phyloP scores from a whole-genome alignment of 2,797 vertebrate species.

The Scolopax bukidnonensis region DNA sequence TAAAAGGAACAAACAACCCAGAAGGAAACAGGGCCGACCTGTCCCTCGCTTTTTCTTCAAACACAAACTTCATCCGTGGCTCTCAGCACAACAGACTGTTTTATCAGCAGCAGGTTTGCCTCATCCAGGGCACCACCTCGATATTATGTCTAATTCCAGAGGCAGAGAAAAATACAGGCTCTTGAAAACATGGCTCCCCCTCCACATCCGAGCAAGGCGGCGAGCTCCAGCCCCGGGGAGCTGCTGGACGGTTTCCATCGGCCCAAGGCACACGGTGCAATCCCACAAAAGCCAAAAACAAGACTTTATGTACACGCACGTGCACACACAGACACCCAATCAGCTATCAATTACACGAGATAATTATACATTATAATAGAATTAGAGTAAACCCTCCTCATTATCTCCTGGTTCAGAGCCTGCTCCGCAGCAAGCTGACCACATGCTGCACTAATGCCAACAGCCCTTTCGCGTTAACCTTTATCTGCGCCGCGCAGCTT shows the following conservation, averaged over 20 bases:
- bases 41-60: neutral
- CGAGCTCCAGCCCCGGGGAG: rapidly evolving
- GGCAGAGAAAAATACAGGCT: neutral
- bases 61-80: neutral
- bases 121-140: neutral
- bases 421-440: conserved; percentile 45
- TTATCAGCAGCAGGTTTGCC: neutral
- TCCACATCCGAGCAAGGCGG: neutral
- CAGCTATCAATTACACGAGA: conserved; percentile 55
- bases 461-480: conserved; percentile 48
- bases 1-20: neutral
- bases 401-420: conserved; percentile 33
- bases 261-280: neutral
- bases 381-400: conserved; percentile 54
- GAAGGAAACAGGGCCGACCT: neutral
- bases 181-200: neutral
- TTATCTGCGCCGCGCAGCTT: neutral
- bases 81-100: neutral
- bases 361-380: conserved; percentile 69
- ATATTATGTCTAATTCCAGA: neutral
- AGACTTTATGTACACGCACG: neutral
- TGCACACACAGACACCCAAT: neutral
- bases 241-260: neutral
- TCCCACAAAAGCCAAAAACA: conserved; percentile 51
- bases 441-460: conserved; percentile 9